A percentile compares a stretch with the other conserved stretches of the same genome.
Conservation (phyloP, 2,797 vertebrate genomes). For the Danio choprae region DNA sequence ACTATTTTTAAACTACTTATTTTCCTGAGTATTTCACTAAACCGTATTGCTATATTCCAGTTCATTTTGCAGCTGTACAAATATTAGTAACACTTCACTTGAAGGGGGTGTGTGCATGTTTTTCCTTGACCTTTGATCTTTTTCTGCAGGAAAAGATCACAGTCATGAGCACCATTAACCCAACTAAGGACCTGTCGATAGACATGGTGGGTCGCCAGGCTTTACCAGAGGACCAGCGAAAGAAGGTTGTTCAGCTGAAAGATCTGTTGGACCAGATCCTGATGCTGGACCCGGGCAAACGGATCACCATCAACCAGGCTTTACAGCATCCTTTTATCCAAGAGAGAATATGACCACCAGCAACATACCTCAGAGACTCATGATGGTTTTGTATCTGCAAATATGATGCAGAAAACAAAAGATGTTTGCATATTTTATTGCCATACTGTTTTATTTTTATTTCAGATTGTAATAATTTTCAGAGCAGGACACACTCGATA, state of each 20-base stretch:
- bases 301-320: constrained; percentile 99
- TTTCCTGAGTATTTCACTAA: too few species aligned
- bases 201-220: constrained; percentile 98
- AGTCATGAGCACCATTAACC: constrained; percentile 99
- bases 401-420: constrained; percentile 55
- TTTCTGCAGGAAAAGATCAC: constrained; percentile 93
- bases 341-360: constrained; percentile 90
- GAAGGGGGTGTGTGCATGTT: too few species aligned
- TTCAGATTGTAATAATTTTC: constrained; percentile 23
- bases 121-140: neutral
- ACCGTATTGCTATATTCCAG: too few species aligned
- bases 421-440: constrained; percentile 47
- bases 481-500: constrained; percentile 11
- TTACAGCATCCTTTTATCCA: constrained; percentile 99
- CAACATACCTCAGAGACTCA: constrained; percentile 46
- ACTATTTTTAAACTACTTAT: too few species aligned
- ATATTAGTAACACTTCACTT: too few species aligned
- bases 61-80: too few species aligned
- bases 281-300: constrained; percentile 98
- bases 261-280: constrained; percentile 98
- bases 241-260: constrained; percentile 98
- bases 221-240: constrained; percentile 98
- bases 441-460: constrained; percentile 16
- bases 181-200: constrained; percentile 96
- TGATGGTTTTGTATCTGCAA: constrained; percentile 59